These are phyloP conservation scores for Drosophila funebris DNA, from an alignment of 1,140 invertebrate species.

Conservation along the genomic window DNA sequence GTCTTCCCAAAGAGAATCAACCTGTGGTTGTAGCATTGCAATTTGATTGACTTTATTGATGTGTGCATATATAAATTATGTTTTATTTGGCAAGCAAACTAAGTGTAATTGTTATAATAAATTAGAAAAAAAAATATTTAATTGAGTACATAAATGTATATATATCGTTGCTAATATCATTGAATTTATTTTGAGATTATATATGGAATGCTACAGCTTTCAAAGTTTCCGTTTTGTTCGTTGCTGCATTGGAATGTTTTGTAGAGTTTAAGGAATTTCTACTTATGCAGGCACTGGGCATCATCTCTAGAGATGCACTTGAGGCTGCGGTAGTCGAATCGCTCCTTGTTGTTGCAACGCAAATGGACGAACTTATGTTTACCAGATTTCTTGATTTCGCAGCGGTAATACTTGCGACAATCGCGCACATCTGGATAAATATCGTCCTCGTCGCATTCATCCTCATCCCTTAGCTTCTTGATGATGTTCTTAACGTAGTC, in stretches of 20 bases:
- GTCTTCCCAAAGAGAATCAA: background rate
- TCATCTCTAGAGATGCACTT: constrained; percentile 53
- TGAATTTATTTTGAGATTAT: constrained; percentile 54
- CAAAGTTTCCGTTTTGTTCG: background rate
- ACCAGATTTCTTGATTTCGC: constrained; percentile 63
- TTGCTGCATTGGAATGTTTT: background rate
- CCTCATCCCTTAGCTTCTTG: constrained; percentile 71
- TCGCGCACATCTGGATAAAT: constrained; percentile 68
- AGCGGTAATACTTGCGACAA: constrained; percentile 74
- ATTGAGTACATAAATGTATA: constrained; percentile 19
- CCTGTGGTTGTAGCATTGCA: background rate
- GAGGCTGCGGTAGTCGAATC: constrained; percentile 50
- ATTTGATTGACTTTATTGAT: constrained; percentile 19
- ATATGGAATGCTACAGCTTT: constrained; percentile 29
- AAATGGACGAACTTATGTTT: constrained; percentile 60
- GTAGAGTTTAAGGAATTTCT: background rate
- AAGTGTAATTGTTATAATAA: constrained; percentile 48
- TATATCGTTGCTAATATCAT: constrained; percentile 65
- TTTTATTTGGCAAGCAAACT: constrained; percentile 35
- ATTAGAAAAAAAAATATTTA: constrained; percentile 50
- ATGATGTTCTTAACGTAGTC: constrained; percentile 61
- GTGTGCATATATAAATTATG: constrained; percentile 33
- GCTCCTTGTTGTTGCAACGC: constrained; percentile 63
- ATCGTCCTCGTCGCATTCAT: constrained; percentile 73
- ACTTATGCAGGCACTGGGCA: constrained; percentile 57